Base-by-base conservation (phyloP, 2,113 vertebrate species). In the Limnothrissa miodon region DNA sequence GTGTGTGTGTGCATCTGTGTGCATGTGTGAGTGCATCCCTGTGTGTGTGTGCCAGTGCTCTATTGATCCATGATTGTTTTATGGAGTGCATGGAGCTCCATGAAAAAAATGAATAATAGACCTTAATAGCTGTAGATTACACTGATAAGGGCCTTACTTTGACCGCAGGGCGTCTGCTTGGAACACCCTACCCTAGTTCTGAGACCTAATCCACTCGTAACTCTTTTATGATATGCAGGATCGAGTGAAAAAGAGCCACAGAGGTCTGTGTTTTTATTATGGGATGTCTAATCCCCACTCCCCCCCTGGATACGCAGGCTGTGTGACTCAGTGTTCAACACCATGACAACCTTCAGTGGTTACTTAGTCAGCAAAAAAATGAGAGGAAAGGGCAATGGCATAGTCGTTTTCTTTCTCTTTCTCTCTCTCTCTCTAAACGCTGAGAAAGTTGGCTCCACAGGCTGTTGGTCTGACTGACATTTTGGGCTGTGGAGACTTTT, bases 401-500 rank as follows among this genome's bases (percentile, higher is more conserved):
- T n/a, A n/a, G n/a, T 42, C 42, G 42, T 6, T 42, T 21, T 21
- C 51, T 56, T 23, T 56, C 42, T 42, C 42, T 42, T 6, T 23
- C 4, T 56, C 23, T 56, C 23, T 56, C 17, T 23, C 23, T 21
- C 4, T 1, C 5, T 17, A 36, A 74, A 29, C 10, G n/a, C 9
- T 29, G 7, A 1, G 6, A 74, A 39, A 33, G 29, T 39, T 39
- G 66, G 66, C 33, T 33, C 29, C 33, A 25, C 25, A 17, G 25
- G 66, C 66, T 74, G 66, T 74, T 36, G 66, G 29, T 4, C 66
- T 74, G 66, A 74, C 25, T 74, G 66, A 74, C 66, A 74, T 74
- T 74, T 70, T 42, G 42, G 62, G 25, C 15, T 36, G 25, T 39
- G 66, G 29, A 33, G 33, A 13, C 66, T 74, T 74, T 84, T 91